Evolutionary conservation across 2,888 invertebrate genomes (phyloP).

Genomic region (Dastarcus helophoroides): DNA sequence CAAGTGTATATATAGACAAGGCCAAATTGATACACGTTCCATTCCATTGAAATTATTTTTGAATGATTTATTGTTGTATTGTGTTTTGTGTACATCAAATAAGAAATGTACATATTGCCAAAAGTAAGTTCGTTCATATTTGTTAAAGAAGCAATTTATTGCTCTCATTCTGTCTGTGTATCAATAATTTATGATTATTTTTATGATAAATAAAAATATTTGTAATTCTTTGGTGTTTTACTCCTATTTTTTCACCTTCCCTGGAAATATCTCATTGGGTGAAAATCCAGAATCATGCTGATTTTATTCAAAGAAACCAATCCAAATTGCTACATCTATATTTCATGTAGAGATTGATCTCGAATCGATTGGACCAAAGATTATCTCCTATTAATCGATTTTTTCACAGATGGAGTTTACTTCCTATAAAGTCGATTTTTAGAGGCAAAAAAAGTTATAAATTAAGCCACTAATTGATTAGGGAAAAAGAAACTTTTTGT

Average conservation of each 20-base stretch:
- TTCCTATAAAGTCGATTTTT: no score
- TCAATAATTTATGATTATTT: constrained; percentile 38
- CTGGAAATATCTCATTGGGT: no score
- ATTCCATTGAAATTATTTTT: constrained; percentile 32
- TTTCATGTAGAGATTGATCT: no score
- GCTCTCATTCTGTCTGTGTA: constrained; percentile 35
- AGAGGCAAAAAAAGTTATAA: no score
- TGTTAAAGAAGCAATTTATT: constrained; percentile 30
- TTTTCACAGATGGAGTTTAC: no score
- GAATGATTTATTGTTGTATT: constrained; percentile 34
- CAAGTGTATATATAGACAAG: constrained; percentile 17
- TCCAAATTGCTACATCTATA: no score
- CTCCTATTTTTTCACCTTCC: constrained; percentile 1
- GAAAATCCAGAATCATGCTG: no score
- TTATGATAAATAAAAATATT: constrained; percentile 37
- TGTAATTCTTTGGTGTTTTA: constrained; percentile 24
- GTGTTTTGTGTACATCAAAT: constrained; percentile 33
- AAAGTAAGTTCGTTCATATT: constrained; percentile 33
- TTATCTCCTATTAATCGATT: no score
- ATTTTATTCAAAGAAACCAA: no score
- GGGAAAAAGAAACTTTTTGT: no score
- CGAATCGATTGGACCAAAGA: no score
- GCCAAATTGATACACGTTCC: constrained; percentile 28
- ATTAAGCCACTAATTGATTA: no score
- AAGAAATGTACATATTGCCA: constrained; percentile 36